A percentile compares a stretch with the other conserved stretches of the same genome.
Conservation (phyloP, 2,888 invertebrate genomes). For the Zele albiditarsus region DNA sequence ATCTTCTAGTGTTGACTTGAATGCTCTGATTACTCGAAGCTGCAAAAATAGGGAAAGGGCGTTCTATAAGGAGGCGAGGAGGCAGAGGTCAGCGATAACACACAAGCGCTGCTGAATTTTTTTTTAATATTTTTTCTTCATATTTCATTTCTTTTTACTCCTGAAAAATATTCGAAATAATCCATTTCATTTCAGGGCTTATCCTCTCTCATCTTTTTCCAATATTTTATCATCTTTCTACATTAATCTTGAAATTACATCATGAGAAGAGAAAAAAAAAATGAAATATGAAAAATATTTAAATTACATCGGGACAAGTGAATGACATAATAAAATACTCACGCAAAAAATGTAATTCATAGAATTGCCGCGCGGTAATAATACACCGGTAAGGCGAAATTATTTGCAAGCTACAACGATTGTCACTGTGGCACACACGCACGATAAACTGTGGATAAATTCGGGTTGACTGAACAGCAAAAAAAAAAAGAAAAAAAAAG, state of each 20-base stretch:
- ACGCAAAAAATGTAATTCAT: constrained; percentile 9
- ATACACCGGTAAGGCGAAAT: constrained; percentile 38
- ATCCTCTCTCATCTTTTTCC: neutral
- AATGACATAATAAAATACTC: constrained; percentile 7
- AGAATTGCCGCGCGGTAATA: constrained; percentile 22
- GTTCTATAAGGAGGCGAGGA: constrained; percentile 71
- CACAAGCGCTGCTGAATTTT: constrained; percentile 64
- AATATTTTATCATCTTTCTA: constrained; percentile 32
- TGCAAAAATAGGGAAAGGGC: constrained; percentile 85
- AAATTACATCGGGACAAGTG: neutral
- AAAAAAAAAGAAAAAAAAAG: neutral
- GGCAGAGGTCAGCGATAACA: constrained; percentile 67
- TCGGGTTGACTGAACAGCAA: neutral
- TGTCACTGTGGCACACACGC: constrained; percentile 50
- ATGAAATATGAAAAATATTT: constrained; percentile 9
- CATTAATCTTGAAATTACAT: neutral
- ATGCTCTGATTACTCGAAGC: constrained; percentile 99
- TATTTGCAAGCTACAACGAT: constrained; percentile 44
- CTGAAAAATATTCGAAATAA: neutral
- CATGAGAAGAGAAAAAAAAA: neutral
- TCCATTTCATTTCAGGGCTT: constrained; percentile 21
- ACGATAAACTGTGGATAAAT: constrained; percentile 34
- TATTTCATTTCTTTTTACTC: constrained; percentile 26
- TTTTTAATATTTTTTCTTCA: constrained; percentile 39
- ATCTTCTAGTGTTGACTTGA: constrained; percentile 99